Evolutionary conservation across 1,140 invertebrate species (phyloP).

Genomic region (Antheraea pernyi): DNA sequence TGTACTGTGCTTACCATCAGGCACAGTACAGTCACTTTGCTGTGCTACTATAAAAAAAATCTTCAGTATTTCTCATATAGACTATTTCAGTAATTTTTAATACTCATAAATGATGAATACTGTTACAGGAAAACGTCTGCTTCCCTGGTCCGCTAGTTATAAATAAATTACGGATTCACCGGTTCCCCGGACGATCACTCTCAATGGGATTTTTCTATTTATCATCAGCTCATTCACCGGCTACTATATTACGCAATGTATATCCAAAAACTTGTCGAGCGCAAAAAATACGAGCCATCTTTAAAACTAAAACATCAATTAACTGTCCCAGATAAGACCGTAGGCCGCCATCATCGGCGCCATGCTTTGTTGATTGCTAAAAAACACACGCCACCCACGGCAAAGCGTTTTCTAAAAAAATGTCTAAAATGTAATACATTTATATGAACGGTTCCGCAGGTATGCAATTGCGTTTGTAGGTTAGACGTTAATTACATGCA

Average conservation of each 20-base stretch:
- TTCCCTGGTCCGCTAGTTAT: no score
- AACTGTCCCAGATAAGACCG: conserved; percentile 50
- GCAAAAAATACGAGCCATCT: no score
- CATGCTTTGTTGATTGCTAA: not conserved
- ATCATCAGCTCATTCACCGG: conserved; percentile 1
- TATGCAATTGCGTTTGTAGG: not conserved
- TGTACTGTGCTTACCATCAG: no score
- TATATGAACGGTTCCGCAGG: not conserved
- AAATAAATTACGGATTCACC: no score
- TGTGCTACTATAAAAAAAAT: no score
- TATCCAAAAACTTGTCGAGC: conserved; percentile 16
- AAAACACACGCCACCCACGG: conserved; percentile 28
- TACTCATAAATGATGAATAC: no score
- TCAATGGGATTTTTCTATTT: not conserved
- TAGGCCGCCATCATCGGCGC: conserved; percentile 46
- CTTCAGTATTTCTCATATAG: no score
- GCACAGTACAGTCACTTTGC: no score
- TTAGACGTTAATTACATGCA: not conserved
- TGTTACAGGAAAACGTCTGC: no score
- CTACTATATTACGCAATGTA: conserved; percentile 28
- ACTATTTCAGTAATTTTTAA: no score
- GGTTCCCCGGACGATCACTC: no score
- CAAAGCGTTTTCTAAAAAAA: not conserved
- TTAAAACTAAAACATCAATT: conserved; percentile 54
- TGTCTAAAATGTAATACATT: not conserved